Evolutionary conservation across 2,113 vertebrate species (phyloP), one percentile per base, ranked within the genome.

Genomic region (Brachyhypopomus occidentalis): DNA sequence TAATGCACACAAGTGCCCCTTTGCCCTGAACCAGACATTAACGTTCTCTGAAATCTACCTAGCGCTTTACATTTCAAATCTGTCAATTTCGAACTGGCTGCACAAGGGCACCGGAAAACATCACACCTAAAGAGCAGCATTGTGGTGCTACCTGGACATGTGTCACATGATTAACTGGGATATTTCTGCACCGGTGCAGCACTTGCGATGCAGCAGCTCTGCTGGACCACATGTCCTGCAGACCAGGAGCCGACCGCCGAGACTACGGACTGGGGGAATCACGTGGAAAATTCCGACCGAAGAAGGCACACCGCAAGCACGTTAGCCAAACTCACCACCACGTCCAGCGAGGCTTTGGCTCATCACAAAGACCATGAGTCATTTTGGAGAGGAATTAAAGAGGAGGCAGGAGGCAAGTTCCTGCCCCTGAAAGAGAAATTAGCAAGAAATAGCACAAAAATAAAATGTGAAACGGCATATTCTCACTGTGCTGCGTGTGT

Each of bases 171-270:
- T 30, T 56, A 58, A 73, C 16, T 36, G 30, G 7, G 20, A 36
- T 30, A 66, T 30, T 36, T 67, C 64, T 36, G 30, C 30, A 19
- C 4, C 19, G 30, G 64, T 20, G 58, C 58, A 20, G 8, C 23
- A 56, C 23, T 25, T 30, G 48, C 48, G 9, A 56, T 34, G 30
- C 52, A 48, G n/a, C 62, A 78, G 52, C 30, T 62, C 38, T n/a
- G 80, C 66, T 84, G 82, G 63, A 38, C 64, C n/a, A 60, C 75
- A 71, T 86, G 58, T 81, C 62, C 78, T 30, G 58, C 63, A 77
- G 80, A 58, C 59, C 20, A 30, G 72, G 27, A 30, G 72, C 48
- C 34, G 59, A 70, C 77, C 66, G 38, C 64, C 70, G 67, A 77
- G 59, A 83, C 70, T 72, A 48, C 38, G 45, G 66, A 81, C 3